Percentiles rank a stretch among this genome's conserved stretches.
phyloP scores from a whole-genome alignment of 2,888 invertebrate species.

The Congeria kusceri region DNA sequence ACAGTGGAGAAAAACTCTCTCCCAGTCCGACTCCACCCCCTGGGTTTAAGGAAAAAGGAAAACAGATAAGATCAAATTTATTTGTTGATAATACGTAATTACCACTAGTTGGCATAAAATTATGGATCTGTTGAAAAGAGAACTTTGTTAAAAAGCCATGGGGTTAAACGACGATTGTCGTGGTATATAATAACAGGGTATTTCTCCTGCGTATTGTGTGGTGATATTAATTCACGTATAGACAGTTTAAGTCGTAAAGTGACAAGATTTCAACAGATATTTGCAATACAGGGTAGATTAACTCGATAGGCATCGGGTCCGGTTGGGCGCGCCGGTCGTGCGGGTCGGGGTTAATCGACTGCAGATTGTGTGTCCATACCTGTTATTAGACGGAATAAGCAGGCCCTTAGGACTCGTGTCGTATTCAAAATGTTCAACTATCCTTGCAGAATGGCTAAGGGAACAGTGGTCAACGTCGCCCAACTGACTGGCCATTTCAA shows the following conservation, averaged over 20 bases:
- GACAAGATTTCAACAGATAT: constrained; percentile 41
- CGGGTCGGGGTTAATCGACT: too few species aligned
- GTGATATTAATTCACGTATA: constrained; percentile 58
- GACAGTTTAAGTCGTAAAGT: constrained; percentile 54
- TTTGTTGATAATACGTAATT: too few species aligned
- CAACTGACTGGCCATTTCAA: constrained; percentile 2
- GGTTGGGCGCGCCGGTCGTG: too few species aligned
- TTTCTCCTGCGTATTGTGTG: constrained; percentile 7
- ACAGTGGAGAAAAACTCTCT: constrained; percentile 30
- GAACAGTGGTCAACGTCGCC: constrained; percentile 21
- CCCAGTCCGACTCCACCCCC: constrained; percentile 63
- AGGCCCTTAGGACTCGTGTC: constrained; percentile 21
- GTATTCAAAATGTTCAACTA: constrained; percentile 52
- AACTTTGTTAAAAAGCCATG: constrained; percentile 52
- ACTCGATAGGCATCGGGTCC: constrained; percentile 42
- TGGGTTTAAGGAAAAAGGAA: constrained; percentile 45
- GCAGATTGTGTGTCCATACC: not conserved
- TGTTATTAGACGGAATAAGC: constrained; percentile 32
- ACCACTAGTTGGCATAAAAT: too few species aligned
- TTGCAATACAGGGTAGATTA: constrained; percentile 31
- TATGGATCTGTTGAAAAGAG: constrained; percentile 15
- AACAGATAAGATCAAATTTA: constrained; percentile 58
- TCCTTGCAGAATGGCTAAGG: constrained; percentile 32
- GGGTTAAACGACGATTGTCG: constrained; percentile 53
- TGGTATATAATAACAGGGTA: constrained; percentile 12